Base-by-base conservation (phyloP, 2,113 vertebrate species). In the Halichoeres trimaculatus region DNA sequence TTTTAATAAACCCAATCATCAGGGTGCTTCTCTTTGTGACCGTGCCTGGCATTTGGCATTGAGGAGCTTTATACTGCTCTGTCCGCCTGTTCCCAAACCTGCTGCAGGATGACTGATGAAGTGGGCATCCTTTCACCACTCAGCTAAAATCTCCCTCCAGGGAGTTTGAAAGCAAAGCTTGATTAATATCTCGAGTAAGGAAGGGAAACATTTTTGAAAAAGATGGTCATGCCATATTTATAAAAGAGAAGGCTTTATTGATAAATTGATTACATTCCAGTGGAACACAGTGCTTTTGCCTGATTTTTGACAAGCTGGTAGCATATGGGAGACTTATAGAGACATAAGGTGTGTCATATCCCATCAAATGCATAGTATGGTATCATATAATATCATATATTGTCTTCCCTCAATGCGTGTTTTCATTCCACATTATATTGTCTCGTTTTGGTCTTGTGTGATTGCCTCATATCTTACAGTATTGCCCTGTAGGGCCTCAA, bases 1-100 rank as follows among this genome's bases (percentile, higher is more conserved):
- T 87, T 92, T 90, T 90, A 90, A 90, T 91, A 90, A 83, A 86
- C 63, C 84, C 78, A 83, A 90, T 90, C 84, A 85, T 89, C 70
- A 72, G 71, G 68, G 69, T 52, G 45, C 68, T 78, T 76, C 81
- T 77, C 58, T 78, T 10, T 71, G 59, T 19, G 23, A 20, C 69
- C 22, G 36, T 36, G 80, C 59, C 43, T 68, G 70, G 61, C 61
- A 56, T 82, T 81, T 81, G 73, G 68, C 75, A 83, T 51, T 64
- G 77, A 84, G 70, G 41, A 63, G 62, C 53, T 57, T 70, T 67
- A 9, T 60, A 66, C 57, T 34, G 36, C 70, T 73, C 35, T 59
- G 55, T n/a, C 22, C 80, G 52, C 36, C 38, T 30, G 60, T 54
- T 36, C 34, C 50, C 61, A 57, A 62, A 76, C 56, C 57, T 26